Percentiles rank a stretch among this genome's conserved stretches.
Evolutionary conservation across 1,140 invertebrate species (phyloP).

Genomic region (Odontomachus brunneus): DNA sequence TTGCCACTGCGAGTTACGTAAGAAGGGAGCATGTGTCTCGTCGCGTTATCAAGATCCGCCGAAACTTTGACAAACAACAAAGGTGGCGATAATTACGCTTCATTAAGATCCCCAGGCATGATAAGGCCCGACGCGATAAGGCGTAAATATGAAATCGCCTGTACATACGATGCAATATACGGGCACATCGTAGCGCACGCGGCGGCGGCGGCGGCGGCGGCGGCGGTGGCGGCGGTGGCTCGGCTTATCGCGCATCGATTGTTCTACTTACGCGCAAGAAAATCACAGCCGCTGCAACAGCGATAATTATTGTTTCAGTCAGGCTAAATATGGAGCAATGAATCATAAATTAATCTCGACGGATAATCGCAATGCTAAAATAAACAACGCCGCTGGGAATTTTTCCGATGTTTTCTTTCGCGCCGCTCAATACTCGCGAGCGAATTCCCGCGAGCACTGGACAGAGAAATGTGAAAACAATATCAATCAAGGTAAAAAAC

Average conservation of each 20-base stretch:
- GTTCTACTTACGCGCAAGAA: conserved; percentile 56
- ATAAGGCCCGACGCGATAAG: conserved; percentile 47
- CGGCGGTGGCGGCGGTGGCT: neutral
- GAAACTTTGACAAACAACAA: conserved; percentile 56
- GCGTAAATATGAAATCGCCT: conserved; percentile 54
- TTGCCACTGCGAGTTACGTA: conserved; percentile 1
- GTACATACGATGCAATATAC: conserved; percentile 10
- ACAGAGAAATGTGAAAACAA: neutral
- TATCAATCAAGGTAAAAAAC: too few species aligned
- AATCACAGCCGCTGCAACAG: conserved; percentile 46
- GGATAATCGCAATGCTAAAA: neutral
- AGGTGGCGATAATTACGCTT: conserved; percentile 49
- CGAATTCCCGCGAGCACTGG: neutral
- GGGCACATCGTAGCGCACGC: too few species aligned
- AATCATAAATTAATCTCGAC: conserved; percentile 48
- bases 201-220: neutral
- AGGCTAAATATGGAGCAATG: conserved; percentile 17
- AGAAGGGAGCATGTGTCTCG: conserved; percentile 27
- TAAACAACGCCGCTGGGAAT: conserved; percentile 18
- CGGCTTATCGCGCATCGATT: conserved; percentile 55
- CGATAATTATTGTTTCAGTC: conserved; percentile 53
- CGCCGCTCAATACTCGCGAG: neutral
- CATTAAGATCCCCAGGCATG: conserved; percentile 38
- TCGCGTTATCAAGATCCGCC: conserved; percentile 28
- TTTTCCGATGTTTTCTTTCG: neutral